phyloP scores from a whole-genome alignment of 1,140 invertebrate species.

The Pteromalus puparum region DNA sequence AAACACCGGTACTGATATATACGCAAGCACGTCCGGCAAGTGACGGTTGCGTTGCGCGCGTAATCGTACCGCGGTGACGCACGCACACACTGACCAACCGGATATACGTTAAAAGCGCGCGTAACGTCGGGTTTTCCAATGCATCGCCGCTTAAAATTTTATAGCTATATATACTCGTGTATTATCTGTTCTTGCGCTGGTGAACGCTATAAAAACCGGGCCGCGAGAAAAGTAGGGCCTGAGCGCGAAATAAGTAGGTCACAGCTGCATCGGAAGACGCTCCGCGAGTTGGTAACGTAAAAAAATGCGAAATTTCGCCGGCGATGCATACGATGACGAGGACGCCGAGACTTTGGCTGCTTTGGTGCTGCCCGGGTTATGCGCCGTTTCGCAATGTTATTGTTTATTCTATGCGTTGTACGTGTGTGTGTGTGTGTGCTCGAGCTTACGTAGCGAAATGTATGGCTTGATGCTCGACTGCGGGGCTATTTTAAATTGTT shows the following conservation, averaged over 20 bases:
- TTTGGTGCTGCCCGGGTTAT: no score
- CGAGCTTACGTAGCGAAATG: neutral
- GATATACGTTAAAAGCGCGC: no score
- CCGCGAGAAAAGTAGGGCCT: neutral
- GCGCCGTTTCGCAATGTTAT: conserved; percentile 4
- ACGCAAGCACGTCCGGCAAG: no score
- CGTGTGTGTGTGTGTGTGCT: neutral
- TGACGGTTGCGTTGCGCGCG: no score
- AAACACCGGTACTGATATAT: no score
- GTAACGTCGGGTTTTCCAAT: neutral
- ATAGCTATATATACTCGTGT: no score
- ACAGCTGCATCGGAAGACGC: neutral
- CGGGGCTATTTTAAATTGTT: neutral
- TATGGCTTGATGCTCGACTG: neutral
- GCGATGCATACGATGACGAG: no score
- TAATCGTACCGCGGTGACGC: no score
- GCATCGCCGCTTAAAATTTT: no score
- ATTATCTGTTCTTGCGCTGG: no score
- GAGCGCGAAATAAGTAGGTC: neutral
- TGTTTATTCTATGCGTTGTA: neutral
- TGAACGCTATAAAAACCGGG: neutral
- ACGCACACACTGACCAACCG: no score
- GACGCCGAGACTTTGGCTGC: neutral
- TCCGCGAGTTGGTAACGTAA: neutral
- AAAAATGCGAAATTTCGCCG: conserved; percentile 10